Evolutionary conservation across 2,113 vertebrate species (phyloP).

Genomic region (Probosciger aterrimus): DNA sequence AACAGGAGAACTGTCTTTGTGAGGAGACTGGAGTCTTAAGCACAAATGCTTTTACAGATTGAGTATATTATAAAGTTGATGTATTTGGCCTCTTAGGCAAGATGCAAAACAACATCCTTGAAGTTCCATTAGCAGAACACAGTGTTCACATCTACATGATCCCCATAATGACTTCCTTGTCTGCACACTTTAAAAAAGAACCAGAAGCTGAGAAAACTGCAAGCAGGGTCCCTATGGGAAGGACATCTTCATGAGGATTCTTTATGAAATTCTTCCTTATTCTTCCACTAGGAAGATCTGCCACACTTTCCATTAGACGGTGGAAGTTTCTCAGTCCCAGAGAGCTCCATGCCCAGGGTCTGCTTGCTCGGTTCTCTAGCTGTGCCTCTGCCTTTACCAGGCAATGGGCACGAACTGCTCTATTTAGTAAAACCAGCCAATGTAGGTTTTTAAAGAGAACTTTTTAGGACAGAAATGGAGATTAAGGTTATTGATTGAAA

Average conservation of each 20-base stretch:
- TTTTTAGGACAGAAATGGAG: background rate
- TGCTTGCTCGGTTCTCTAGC: background rate
- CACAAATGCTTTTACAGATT: slow-evolving; percentile 53
- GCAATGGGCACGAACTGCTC: background rate
- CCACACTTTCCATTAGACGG: background rate
- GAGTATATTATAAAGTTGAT: slow-evolving; percentile 42
- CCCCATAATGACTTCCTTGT: background rate
- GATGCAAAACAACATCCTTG: slow-evolving; percentile 63
- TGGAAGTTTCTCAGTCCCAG: background rate
- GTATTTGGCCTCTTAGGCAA: slow-evolving; percentile 48
- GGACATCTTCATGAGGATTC: background rate
- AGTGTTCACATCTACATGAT: background rate
- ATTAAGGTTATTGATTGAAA: background rate
- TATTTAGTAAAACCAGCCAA: background rate
- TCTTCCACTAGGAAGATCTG: background rate
- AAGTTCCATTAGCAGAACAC: slow-evolving; percentile 52
- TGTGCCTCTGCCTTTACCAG: background rate
- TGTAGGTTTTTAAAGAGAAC: background rate
- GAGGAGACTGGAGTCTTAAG: slow-evolving; percentile 36
- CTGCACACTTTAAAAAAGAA: background rate
- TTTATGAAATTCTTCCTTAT: background rate
- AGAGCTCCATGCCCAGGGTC: background rate
- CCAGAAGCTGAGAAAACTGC: background rate
- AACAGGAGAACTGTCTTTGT: background rate
- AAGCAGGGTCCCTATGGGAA: background rate